phyloP scores from a whole-genome alignment of 2,888 invertebrate genomes.

The Syrphus vitripennis region DNA sequence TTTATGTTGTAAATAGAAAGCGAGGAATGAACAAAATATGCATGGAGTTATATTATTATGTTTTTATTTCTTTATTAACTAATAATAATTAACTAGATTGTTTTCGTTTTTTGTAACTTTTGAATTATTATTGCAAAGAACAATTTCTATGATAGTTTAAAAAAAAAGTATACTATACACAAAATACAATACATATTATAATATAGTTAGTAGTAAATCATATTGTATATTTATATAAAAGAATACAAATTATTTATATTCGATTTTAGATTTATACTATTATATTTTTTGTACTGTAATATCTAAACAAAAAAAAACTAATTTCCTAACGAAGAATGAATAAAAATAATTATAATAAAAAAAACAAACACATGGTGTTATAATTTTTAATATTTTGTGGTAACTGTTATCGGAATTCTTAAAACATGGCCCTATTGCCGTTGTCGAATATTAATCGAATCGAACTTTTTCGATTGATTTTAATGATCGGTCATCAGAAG shows the following conservation, averaged over 20 bases:
- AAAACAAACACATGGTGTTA: slow-evolving; percentile 15
- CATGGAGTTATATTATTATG: slow-evolving; percentile 21
- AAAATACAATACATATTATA: slow-evolving; percentile 28
- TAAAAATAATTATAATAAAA: slow-evolving; percentile 36
- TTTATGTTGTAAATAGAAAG: slow-evolving; percentile 65
- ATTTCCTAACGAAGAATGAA: slow-evolving; percentile 69
- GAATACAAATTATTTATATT: slow-evolving; percentile 73
- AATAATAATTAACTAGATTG: slow-evolving; percentile 22
- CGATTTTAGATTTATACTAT: slow-evolving; percentile 73
- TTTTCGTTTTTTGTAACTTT: slow-evolving; percentile 2
- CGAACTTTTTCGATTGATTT: too few relatives aligned
- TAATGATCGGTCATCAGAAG: too few relatives aligned
- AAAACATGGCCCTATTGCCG: too few relatives aligned
- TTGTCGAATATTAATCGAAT: too few relatives aligned
- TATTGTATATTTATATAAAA: slow-evolving; percentile 62
- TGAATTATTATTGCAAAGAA: slow-evolving; percentile 33
- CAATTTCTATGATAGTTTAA: slow-evolving; percentile 56
- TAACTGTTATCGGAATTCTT: background rate
- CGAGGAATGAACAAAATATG: slow-evolving; percentile 4
- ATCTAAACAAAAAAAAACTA: slow-evolving; percentile 69
- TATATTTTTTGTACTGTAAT: slow-evolving; percentile 74
- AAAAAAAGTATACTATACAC: slow-evolving; percentile 29
- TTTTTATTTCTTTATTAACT: slow-evolving; percentile 52
- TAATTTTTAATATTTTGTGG: background rate
- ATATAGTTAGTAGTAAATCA: slow-evolving; percentile 58